Percentiles rank a stretch among this genome's conserved stretches.
Conservation (phyloP, 2,113 vertebrate species). For the Anhinga anhinga region DNA sequence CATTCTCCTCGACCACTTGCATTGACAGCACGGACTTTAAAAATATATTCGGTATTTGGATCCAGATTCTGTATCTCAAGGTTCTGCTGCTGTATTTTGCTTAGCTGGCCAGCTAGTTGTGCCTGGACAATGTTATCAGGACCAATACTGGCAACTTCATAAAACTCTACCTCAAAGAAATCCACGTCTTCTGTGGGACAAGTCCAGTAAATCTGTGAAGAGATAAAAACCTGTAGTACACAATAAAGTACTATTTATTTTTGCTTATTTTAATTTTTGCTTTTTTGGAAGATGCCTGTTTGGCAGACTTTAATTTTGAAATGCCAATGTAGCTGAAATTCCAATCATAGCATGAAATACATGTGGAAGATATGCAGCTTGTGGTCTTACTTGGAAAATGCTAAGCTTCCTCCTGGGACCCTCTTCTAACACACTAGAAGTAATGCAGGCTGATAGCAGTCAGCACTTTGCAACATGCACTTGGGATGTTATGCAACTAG, state of each 20-base stretch:
- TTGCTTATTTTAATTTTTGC: background rate
- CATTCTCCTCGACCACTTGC: constrained; percentile 48
- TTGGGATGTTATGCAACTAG: background rate
- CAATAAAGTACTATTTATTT: background rate
- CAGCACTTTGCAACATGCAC: background rate
- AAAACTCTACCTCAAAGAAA: constrained; percentile 71
- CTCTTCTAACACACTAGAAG: background rate
- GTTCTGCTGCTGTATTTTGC: constrained; percentile 61
- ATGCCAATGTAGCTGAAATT: background rate
- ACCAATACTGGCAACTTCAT: constrained; percentile 33
- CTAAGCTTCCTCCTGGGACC: background rate
- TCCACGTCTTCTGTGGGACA: constrained; percentile 62
- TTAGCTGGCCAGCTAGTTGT: constrained; percentile 61
- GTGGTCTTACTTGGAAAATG: background rate
- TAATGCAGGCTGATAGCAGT: background rate
- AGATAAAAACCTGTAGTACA: background rate
- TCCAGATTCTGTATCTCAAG: constrained; percentile 63
- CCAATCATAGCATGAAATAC: background rate
- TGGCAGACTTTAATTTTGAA: background rate
- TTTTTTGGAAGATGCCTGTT: background rate
- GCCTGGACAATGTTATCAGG: constrained; percentile 31
- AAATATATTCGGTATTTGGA: constrained; percentile 65
- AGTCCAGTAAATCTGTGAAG: constrained; percentile 67
- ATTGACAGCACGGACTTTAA: constrained; percentile 68
- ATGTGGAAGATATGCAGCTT: background rate